phyloP scores from a whole-genome alignment of 2,797 vertebrate genomes.

The Avahi laniger region DNA sequence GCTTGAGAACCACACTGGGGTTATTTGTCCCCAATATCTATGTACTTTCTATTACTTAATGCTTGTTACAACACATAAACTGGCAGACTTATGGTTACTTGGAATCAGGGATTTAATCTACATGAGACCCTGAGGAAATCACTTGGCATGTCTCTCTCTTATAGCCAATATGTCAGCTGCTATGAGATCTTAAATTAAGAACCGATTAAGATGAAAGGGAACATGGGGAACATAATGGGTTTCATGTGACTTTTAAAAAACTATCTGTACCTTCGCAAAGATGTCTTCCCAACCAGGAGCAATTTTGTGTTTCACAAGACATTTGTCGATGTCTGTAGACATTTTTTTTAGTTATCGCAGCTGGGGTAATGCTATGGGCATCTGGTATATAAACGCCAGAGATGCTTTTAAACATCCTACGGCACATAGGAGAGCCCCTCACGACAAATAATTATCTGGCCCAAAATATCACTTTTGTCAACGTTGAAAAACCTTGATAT shows the following conservation, averaged over 20 bases:
- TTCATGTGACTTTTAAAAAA: neutral
- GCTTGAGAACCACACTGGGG: neutral
- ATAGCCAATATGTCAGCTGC: neutral
- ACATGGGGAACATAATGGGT: neutral
- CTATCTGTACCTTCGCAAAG: neutral
- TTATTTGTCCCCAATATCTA: fast-evolving
- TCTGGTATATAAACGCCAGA: neutral
- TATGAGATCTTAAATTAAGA: neutral
- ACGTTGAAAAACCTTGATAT: neutral
- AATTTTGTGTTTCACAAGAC: neutral
- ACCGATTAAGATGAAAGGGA: neutral
- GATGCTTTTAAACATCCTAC: neutral
- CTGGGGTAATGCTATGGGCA: neutral
- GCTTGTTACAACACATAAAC: neutral
- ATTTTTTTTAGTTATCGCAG: neutral
- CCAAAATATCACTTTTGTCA: neutral
- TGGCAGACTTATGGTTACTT: neutral
- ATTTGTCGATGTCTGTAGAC: neutral
- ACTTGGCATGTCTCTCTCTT: neutral
- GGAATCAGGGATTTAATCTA: neutral
- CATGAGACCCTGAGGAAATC: neutral
- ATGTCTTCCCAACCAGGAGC: neutral
- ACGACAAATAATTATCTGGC: neutral
- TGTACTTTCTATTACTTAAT: neutral
- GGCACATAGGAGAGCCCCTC: neutral